Percentiles rank a stretch among this genome's conserved stretches.
These are phyloP conservation scores for Anthopleura xanthogrammica DNA, from an alignment of 92 coral and sea anemone genomes.

Conservation along the genomic window DNA sequence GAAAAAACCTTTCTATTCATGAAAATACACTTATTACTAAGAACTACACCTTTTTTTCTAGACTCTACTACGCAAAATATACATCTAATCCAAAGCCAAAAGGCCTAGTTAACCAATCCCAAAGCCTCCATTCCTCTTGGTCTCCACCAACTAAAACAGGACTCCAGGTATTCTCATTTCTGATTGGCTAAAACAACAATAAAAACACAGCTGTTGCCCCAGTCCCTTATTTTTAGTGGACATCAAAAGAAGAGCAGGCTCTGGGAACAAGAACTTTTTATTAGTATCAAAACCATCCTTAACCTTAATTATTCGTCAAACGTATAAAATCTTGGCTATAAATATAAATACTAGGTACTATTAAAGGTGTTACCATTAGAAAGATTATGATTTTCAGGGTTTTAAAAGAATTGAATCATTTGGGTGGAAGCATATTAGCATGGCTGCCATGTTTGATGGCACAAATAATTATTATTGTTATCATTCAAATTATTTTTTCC, in stretches of 20 bases:
- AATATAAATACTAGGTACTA: neutral
- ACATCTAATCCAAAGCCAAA: neutral
- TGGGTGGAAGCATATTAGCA: too few species aligned
- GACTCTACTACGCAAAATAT: neutral
- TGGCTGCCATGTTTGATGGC: too few species aligned
- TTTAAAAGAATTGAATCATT: too few species aligned
- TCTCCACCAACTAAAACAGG: neutral
- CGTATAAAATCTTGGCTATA: neutral
- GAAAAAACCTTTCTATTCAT: neutral
- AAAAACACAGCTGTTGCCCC: neutral
- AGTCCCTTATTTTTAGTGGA: neutral
- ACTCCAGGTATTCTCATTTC: neutral
- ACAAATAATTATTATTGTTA: too few species aligned
- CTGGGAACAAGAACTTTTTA: neutral
- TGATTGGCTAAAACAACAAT: neutral
- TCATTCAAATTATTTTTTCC: too few species aligned
- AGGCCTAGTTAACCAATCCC: neutral
- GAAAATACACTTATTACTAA: neutral
- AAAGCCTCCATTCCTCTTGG: neutral
- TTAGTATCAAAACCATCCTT: neutral
- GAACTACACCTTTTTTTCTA: neutral
- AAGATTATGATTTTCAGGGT: too few species aligned
- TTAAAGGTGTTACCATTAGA: too few species aligned
- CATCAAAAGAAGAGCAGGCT: neutral
- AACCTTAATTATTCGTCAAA: neutral